These are phyloP conservation scores for Sebastes glaucus DNA, from an alignment of 2,797 vertebrate genomes.

Conservation along the genomic window DNA sequence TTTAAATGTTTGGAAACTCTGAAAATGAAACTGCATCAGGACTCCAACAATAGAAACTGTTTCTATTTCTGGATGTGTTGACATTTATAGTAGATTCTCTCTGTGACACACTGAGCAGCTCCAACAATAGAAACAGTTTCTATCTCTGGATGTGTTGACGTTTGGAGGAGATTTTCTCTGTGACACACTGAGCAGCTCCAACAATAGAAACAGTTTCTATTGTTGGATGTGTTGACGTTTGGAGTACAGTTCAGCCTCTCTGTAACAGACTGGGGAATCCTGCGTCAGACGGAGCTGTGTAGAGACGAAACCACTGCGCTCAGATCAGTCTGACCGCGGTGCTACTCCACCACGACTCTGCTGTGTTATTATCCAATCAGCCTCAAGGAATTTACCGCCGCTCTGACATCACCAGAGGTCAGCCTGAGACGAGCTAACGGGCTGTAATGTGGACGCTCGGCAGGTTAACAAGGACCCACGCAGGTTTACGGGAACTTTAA, in stretches of 20 bases:
- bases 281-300: slow-evolving; percentile 74
- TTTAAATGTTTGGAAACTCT: slow-evolving; percentile 32
- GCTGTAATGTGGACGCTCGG: slow-evolving; percentile 7
- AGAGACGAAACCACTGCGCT: slow-evolving; percentile 61
- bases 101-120: background rate
- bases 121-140: slow-evolving; percentile 51
- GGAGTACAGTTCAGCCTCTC: background rate
- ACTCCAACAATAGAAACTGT: no score
- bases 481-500: slow-evolving; percentile 3
- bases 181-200: slow-evolving; percentile 7
- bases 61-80: no score
- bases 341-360: slow-evolving; percentile 53
- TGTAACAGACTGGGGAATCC: slow-evolving; percentile 19
- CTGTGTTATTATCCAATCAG: slow-evolving; percentile 77
- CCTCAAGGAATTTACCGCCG: slow-evolving; percentile 59
- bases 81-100: no score
- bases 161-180: no score
- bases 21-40: slow-evolving; percentile 1
- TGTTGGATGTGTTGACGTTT: slow-evolving; percentile 42
- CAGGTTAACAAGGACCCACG: background rate
- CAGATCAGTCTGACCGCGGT: slow-evolving; percentile 57
- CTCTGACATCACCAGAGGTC: slow-evolving; percentile 32
- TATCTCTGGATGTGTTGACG: slow-evolving; percentile 44
- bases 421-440: slow-evolving; percentile 9
- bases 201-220: slow-evolving; percentile 56